These are phyloP conservation scores for Agrilus planipennis DNA, from an alignment of 1,140 invertebrate genomes.

Conservation along the genomic window DNA sequence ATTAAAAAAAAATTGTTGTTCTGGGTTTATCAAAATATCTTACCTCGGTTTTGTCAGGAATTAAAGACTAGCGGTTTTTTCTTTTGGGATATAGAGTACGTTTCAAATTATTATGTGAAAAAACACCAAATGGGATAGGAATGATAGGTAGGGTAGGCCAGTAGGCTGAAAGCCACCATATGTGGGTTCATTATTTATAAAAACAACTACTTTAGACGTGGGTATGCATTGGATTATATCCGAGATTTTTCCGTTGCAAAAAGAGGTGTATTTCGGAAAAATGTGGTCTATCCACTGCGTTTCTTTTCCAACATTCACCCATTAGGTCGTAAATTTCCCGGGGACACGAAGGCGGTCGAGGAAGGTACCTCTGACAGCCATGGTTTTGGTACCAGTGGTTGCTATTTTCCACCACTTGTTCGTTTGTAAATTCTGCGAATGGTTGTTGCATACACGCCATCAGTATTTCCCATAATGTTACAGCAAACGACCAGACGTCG, in stretches of 20 bases:
- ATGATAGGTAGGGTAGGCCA: too few species aligned
- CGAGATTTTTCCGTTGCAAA: slow-evolving; percentile 79
- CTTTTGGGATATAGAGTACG: too few species aligned
- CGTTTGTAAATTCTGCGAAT: slow-evolving; percentile 58
- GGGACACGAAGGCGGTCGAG: slow-evolving; percentile 71
- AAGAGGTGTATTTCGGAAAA: slow-evolving; percentile 87
- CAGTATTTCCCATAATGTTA: slow-evolving; percentile 70
- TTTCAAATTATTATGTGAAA: too few species aligned
- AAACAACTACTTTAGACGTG: slow-evolving; percentile 2
- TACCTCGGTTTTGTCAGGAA: too few species aligned
- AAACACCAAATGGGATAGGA: too few species aligned
- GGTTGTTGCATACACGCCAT: slow-evolving; percentile 59
- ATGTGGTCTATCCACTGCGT: slow-evolving; percentile 70
- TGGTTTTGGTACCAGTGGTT: slow-evolving; percentile 49
- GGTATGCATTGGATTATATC: slow-evolving; percentile 48
- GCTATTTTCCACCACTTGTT: slow-evolving; percentile 65
- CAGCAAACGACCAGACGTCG: slow-evolving; percentile 70
- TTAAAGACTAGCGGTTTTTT: too few species aligned
- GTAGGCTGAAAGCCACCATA: too few species aligned
- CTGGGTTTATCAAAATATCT: too few species aligned
- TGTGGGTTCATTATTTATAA: too few species aligned
- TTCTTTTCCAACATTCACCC: slow-evolving; percentile 86
- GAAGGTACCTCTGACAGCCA: slow-evolving; percentile 49
- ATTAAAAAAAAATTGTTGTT: too few species aligned
- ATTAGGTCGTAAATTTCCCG: slow-evolving; percentile 88